Evolutionary conservation across 2,797 vertebrate species (phyloP), one percentile per base, ranked within the genome.

Genomic region (Sebastes iracundus): DNA sequence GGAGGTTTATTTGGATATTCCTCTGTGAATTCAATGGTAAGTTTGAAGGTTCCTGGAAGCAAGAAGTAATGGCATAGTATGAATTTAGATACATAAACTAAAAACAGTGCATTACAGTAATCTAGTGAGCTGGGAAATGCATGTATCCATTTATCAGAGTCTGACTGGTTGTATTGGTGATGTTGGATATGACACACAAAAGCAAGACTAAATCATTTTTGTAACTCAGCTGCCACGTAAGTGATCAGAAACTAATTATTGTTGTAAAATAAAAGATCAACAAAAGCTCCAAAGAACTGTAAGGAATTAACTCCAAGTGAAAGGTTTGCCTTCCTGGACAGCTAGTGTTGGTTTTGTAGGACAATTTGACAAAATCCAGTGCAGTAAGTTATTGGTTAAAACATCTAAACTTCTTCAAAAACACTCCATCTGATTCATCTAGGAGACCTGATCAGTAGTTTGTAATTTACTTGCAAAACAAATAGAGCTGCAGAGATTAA

Each of bases 21-120:
- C 95, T 99, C 99, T 94, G 98, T 99, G 94, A 99, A 99, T 97
- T 99, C 98, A 96, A 99, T 99, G 92, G 98, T 99, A 89, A 99
- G 98, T 92, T 99, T 99, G 95, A 99, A 99, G 82, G 98, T 99
- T 94, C 98, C 98, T 99, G 85, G 71, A 95, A 87, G 77, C 9
- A 90, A 59, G 77, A 85, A 79, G 32, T 58, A 18, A 85, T 20
- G 13, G 14, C 5, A 89, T 7, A 14, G 3, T 6, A 49, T 46
- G 5, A 82, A 60, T 18, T 69, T 3, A 80, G 60, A 66, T 33
- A 25, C 3, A 78, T 22, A 1, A 23, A 49, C 4, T 23, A 18
- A 69, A 68, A 59, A 22, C 30, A 33, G 60, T 62, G 60, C 61
- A 35, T 62, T 62, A 23, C 22, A 70, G 27, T 28, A 30, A 55